A percentile compares a stretch with the other conserved stretches of the same genome.
These are phyloP conservation scores for Zapus hudsonius DNA, from an alignment of 2,113 vertebrate genomes.

Conservation along the genomic window DNA sequence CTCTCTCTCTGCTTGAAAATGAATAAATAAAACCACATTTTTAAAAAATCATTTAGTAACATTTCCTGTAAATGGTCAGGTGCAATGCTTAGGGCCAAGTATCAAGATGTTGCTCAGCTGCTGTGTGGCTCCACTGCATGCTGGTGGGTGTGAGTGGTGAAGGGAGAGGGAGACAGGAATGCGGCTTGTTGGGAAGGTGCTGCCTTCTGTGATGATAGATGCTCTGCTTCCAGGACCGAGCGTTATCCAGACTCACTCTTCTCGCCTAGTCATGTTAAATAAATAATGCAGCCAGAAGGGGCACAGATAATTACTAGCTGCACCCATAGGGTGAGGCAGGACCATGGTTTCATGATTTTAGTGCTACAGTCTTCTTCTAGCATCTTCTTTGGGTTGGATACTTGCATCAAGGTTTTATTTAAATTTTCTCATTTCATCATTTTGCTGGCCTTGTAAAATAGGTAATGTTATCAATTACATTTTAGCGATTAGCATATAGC, in stretches of 20 bases:
- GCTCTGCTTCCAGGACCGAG: too few species aligned
- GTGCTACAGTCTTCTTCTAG: not conserved
- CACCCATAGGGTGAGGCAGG: too few species aligned
- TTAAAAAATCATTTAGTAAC: not conserved
- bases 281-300: too few species aligned
- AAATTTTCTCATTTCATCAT: not conserved
- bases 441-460: not conserved
- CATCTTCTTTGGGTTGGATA: not conserved
- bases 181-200: not conserved
- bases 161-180: too few species aligned
- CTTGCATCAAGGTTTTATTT: not conserved
- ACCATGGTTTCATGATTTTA: too few species aligned
- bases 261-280: too few species aligned
- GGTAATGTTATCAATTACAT: not conserved
- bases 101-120: not conserved
- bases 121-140: constrained; percentile 28
- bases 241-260: too few species aligned
- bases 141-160: not conserved
- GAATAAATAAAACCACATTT: too few species aligned
- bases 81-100: not conserved
- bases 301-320: too few species aligned
- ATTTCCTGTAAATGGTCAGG: not conserved
- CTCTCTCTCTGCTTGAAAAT: too few species aligned
- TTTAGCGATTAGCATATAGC: not conserved
- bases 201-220: too few species aligned